Evolutionary conservation across 1,140 invertebrate species (phyloP), one percentile per base, ranked within the genome.

Genomic region (Drosophila sucinea): DNA sequence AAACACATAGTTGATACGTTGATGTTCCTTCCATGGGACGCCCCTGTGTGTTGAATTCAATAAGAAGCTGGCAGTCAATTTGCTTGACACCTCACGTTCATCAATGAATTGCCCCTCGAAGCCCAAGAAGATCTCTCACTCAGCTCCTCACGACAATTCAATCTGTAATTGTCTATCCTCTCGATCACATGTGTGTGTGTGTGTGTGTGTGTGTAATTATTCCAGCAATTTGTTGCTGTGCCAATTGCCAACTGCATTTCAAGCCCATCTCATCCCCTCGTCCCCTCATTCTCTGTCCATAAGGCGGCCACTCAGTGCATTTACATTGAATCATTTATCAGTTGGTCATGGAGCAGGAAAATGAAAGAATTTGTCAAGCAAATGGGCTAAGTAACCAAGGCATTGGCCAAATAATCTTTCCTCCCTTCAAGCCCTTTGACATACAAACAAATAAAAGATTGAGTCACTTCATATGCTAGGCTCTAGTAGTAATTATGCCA

Each of bases 181-280:
- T 41, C n/a, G 4, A 10, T n/a, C 40, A 3, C 40, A 1, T 17
- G 6, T 47, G 23, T 41, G 40, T 41, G n/a, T 5, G 11, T 41
- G 40, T 25, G 82, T 83, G 72, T 81, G 82, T 86, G 73, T 79
- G 79, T 82, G 82, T 91, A 91, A 91, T 91, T 91, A 91, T 91
- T 91, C 78, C 81, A 91, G 81, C 85, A 91, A 91, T 91, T 91
- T 91, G 90, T 91, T 83, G 89, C 73, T 74, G 73, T 63, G 90
- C 89, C 89, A 91, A 91, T 91, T 90, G 90, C 82, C 67, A 75
- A 60, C 71, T 71, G 85, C 79, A 91, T 91, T 91, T 84, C 80
- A 64, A 33, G 38, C 54, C 56, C 23, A 35, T 27, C 65, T 17
- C 32, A 8, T 11, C 40, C 35, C 27, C 32, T 35, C 7, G 35